Evolutionary conservation across 2,888 invertebrate species (phyloP), one percentile per base, ranked within the genome.

Genomic region (Napeogenes inachia): DNA sequence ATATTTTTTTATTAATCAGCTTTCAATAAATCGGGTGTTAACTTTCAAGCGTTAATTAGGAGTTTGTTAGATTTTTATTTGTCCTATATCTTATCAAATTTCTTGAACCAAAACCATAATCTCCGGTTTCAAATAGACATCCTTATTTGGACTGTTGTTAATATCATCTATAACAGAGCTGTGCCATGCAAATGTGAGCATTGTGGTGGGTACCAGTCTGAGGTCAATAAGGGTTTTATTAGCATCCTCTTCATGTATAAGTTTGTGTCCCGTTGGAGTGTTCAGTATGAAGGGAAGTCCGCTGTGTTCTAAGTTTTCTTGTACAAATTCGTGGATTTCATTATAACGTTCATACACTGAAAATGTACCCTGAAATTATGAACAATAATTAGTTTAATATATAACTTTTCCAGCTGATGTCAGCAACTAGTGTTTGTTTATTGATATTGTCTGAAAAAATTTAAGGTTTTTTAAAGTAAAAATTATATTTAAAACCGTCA

Each of bases 121-220:
- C 81, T 97, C 96, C 5, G 95, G 94, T 79, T 95, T 96, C 65
- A 97, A 89, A 80, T 92, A 95, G 57, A 93, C 92, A 68, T 92
- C 92, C 61, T 82, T 91, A 64, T 91, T 91, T 0, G 91, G 87
- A 13, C 91, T 89, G 57, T 86, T 89, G 47, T 80, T 82, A 8
- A 92, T 89, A 60, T 92, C 87, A 13, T 92, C 91, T 0, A 82
- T 79, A 0, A 92, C 83, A 0, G 89, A 88, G 0, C 86, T 75
- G 73, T 94, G 93, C 92, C 94, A 94, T 45, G 92, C 92, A 83
- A 98, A 97, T 64, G 93, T 93, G 59, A 98, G 89, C 73, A 97
- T 91, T 53, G 94, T 93, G 4, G 97, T 95, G 50, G 98, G 98
- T 70, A 96, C 95, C 66, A 98, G 89, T 71, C 94, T 92, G 57